phyloP scores from a whole-genome alignment of 1,140 invertebrate species.

The Conus ventricosus region DNA sequence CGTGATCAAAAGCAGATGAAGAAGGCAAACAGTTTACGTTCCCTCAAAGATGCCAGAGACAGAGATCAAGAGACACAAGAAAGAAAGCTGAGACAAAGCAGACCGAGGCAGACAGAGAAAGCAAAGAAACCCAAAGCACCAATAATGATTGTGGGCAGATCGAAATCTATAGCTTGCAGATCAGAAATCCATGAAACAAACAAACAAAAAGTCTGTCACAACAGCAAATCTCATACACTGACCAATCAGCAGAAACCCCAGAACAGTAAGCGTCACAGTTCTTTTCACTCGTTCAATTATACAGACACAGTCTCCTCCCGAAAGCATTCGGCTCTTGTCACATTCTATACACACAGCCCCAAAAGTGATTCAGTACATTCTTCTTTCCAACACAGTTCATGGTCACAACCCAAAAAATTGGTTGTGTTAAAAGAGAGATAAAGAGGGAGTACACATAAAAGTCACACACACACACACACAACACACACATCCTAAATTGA shows the following conservation, averaged over 20 bases:
- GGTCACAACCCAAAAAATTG: neutral
- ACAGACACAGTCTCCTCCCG: neutral
- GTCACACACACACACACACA: conserved; percentile 3
- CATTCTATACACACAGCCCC: neutral
- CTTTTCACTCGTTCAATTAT: neutral
- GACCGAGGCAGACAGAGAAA: neutral
- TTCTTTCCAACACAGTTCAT: neutral
- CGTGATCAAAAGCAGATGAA: neutral
- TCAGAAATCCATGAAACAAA: neutral
- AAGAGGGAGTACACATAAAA: neutral
- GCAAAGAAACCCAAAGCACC: neutral
- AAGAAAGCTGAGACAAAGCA: too few relatives aligned
- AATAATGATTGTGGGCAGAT: neutral
- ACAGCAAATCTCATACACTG: neutral
- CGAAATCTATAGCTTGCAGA: neutral
- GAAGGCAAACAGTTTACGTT: too few relatives aligned
- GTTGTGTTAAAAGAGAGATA: too few relatives aligned
- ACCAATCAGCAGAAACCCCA: neutral
- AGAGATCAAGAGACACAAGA: too few relatives aligned
- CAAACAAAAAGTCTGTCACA: neutral
- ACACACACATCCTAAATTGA: neutral
- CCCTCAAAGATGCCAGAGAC: too few relatives aligned
- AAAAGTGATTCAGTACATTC: neutral
- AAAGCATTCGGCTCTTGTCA: neutral
- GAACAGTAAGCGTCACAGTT: neutral